Percentiles rank a stretch among this genome's conserved stretches.
phyloP scores from a whole-genome alignment of 2,888 invertebrate species.

The Abrostola tripartita region DNA sequence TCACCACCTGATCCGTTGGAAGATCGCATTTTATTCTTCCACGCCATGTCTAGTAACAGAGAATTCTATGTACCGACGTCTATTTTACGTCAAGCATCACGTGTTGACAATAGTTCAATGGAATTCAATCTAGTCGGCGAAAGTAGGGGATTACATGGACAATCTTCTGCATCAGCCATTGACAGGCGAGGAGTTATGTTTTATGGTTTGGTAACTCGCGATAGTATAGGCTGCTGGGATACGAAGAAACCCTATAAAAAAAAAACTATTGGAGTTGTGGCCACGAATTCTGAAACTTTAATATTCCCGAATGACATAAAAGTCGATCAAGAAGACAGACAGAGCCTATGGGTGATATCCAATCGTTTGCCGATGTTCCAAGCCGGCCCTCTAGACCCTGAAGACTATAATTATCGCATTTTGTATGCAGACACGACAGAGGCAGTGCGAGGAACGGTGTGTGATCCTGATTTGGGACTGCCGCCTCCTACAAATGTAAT shows the following conservation, averaged over 20 bases:
- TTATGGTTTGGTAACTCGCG: conserved; percentile 92
- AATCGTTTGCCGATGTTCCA: conserved; percentile 93
- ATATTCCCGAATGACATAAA: conserved; percentile 95
- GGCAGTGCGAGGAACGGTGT: conserved; percentile 90
- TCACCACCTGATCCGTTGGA: conserved; percentile 85
- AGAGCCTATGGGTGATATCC: conserved; percentile 93
- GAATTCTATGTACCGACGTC: conserved; percentile 92
- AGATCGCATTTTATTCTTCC: conserved; percentile 92
- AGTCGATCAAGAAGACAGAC: conserved; percentile 90
- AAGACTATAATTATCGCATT: conserved; percentile 92
- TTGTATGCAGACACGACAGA: conserved; percentile 90
- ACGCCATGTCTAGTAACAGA: conserved; percentile 94
- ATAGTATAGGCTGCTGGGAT: conserved; percentile 94
- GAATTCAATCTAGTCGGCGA: conserved; percentile 80
- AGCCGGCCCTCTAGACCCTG: conserved; percentile 89
- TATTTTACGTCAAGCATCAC: conserved; percentile 89
- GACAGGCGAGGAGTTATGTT: conserved; percentile 92
- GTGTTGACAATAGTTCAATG: conserved; percentile 70
- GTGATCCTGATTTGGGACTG: conserved; percentile 88
- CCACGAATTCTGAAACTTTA: conserved; percentile 89
- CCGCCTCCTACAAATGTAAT: conserved; percentile 23
- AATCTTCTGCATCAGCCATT: conserved; percentile 92
- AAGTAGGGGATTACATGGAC: conserved; percentile 89
- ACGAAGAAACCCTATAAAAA: conserved; percentile 91
- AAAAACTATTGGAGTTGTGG: conserved; percentile 89